Percentiles rank a stretch among this genome's conserved stretches.
Evolutionary conservation across 1,140 invertebrate species (phyloP).

Genomic region (Trigoniulus corallinus): DNA sequence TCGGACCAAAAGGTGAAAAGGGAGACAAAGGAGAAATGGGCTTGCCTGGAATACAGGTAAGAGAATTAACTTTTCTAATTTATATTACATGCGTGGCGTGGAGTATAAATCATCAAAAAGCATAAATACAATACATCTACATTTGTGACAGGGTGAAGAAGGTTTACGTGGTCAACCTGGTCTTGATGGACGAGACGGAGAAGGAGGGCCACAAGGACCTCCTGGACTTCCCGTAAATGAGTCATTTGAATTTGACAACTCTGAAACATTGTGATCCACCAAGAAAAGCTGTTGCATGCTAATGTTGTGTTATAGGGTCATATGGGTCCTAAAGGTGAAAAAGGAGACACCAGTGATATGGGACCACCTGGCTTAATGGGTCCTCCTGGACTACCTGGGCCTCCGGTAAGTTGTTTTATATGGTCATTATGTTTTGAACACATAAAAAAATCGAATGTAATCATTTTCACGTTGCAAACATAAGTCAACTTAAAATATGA

Average conservation of each 20-base stretch:
- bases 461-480: too few relatives aligned
- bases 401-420: constrained; percentile 24
- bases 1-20: constrained; percentile 23
- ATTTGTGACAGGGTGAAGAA: constrained; percentile 8
- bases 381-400: constrained; percentile 59
- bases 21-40: constrained; percentile 29
- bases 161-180: constrained; percentile 16
- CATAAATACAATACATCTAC: constrained; percentile 3
- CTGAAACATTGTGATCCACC: constrained; percentile 29
- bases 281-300: constrained; percentile 41
- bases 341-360: constrained; percentile 59
- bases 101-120: constrained; percentile 2
- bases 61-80: neutral
- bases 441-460: too few relatives aligned
- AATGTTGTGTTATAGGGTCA: constrained; percentile 36
- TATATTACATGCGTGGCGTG: constrained; percentile 7
- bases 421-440: too few relatives aligned
- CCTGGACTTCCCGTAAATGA: constrained; percentile 47
- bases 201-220: constrained; percentile 43
- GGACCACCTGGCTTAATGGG: constrained; percentile 72
- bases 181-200: constrained; percentile 37
- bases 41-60: constrained; percentile 24
- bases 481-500: too few relatives aligned
- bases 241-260: constrained; percentile 4
- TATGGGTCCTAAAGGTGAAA: constrained; percentile 67